phyloP scores from a whole-genome alignment of 2,797 vertebrate species.

The Gastrophryne carolinensis region DNA sequence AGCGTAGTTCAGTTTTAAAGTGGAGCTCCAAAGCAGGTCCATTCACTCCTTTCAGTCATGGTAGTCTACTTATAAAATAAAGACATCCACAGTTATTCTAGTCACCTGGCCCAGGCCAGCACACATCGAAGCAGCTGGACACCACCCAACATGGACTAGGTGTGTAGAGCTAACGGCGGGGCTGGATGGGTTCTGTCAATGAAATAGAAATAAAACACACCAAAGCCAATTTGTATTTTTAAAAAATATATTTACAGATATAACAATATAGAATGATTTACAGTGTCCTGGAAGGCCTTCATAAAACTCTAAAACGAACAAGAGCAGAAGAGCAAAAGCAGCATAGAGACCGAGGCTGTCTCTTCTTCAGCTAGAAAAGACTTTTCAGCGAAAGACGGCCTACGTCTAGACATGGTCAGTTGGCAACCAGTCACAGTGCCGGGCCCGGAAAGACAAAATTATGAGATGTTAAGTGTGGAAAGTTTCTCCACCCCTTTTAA shows the following conservation, averaged over 20 bases:
- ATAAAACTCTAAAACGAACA: conserved; percentile 23
- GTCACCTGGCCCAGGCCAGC: too few species aligned
- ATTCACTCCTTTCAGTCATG: too few species aligned
- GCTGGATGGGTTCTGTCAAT: too few species aligned
- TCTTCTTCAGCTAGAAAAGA: neutral
- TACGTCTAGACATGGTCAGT: neutral
- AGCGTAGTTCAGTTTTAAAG: too few species aligned
- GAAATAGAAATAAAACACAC: neutral
- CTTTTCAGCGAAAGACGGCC: neutral
- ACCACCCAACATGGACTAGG: too few species aligned
- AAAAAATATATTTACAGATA: conserved; percentile 50
- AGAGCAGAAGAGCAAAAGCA: conserved; percentile 24
- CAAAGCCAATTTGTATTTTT: neutral
- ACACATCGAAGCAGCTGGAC: too few species aligned
- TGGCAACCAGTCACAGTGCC: neutral
- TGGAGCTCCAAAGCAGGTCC: too few species aligned
- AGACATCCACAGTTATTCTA: too few species aligned
- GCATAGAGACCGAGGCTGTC: conserved; percentile 7
- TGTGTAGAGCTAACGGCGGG: too few species aligned
- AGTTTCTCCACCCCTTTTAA: too few species aligned
- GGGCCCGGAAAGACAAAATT: neutral
- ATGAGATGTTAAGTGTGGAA: neutral
- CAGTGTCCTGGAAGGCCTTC: conserved; percentile 38
- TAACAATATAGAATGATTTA: conserved; percentile 50
- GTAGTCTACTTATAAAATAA: too few species aligned